A percentile compares a stretch with the other conserved stretches of the same genome.
Conservation (phyloP, 2,113 vertebrate genomes). For the Peucedramus taeniatus region DNA sequence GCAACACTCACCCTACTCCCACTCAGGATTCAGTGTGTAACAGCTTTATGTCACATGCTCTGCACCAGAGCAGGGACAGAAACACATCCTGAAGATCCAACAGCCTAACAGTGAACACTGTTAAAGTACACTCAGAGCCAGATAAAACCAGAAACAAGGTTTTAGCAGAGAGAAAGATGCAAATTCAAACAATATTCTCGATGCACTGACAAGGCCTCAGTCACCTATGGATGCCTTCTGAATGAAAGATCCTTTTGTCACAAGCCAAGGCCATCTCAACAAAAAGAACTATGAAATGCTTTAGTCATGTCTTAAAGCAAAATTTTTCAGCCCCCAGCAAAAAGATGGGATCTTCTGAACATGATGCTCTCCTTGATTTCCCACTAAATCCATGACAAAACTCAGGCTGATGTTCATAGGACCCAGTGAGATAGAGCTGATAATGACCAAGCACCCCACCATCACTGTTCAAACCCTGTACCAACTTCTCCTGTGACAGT, state of each 20-base stretch:
- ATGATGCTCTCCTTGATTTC: background rate
- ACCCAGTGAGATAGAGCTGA: background rate
- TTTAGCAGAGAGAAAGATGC: background rate
- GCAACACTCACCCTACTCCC: background rate
- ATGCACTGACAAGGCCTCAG: background rate
- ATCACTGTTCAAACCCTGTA: background rate
- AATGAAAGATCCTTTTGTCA: background rate
- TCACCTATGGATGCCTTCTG: background rate
- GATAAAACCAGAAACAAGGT: background rate
- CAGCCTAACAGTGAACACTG: rapidly evolving
- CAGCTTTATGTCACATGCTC: background rate
- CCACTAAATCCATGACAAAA: background rate
- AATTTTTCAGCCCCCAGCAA: background rate
- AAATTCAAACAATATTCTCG: background rate
- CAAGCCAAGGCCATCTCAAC: background rate
- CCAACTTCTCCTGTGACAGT: background rate
- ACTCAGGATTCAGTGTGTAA: background rate
- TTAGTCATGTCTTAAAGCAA: background rate
- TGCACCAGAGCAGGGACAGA: background rate
- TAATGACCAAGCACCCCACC: background rate
- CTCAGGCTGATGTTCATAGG: background rate
- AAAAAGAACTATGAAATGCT: background rate
- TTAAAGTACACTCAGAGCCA: background rate
- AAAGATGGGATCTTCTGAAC: background rate
- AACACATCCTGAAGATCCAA: background rate